phyloP scores from a whole-genome alignment of 2,797 vertebrate genomes.

The Parambassis ranga region DNA sequence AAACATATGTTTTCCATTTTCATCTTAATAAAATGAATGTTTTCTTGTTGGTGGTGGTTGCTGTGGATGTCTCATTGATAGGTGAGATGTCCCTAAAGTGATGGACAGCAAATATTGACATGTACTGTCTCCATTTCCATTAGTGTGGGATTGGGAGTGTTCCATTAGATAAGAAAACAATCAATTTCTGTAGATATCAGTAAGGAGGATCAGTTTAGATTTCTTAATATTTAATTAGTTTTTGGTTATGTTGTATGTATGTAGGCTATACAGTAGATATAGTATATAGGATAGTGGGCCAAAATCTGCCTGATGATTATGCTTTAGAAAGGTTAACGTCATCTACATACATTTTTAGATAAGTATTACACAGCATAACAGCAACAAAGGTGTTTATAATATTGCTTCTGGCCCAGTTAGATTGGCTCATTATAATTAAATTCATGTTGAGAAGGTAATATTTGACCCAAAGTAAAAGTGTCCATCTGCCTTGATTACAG shows the following conservation, averaged over 20 bases:
- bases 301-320: too few species aligned
- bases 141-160: slow-evolving; percentile 50
- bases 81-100: slow-evolving; percentile 58
- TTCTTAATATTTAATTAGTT: background rate
- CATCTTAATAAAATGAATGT: slow-evolving; percentile 73
- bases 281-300: background rate
- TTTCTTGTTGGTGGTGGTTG: slow-evolving; percentile 65
- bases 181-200: background rate
- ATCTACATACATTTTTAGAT: slow-evolving; percentile 4
- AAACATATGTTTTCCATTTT: slow-evolving; percentile 59
- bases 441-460: slow-evolving; percentile 34
- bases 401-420: slow-evolving; percentile 7
- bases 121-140: slow-evolving; percentile 34
- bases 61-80: slow-evolving; percentile 61
- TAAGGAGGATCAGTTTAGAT: background rate
- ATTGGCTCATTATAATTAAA: slow-evolving; percentile 1
- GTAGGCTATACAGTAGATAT: background rate
- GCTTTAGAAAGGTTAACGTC: background rate
- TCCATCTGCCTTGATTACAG: slow-evolving; percentile 81
- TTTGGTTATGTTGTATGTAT: background rate
- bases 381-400: slow-evolving; percentile 7
- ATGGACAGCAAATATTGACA: slow-evolving; percentile 52
- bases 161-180: slow-evolving; percentile 35
- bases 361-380: background rate
- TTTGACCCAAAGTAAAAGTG: slow-evolving; percentile 63